Conservation (phyloP, 2,113 vertebrate genomes). For the Callaeas wilsoni region DNA sequence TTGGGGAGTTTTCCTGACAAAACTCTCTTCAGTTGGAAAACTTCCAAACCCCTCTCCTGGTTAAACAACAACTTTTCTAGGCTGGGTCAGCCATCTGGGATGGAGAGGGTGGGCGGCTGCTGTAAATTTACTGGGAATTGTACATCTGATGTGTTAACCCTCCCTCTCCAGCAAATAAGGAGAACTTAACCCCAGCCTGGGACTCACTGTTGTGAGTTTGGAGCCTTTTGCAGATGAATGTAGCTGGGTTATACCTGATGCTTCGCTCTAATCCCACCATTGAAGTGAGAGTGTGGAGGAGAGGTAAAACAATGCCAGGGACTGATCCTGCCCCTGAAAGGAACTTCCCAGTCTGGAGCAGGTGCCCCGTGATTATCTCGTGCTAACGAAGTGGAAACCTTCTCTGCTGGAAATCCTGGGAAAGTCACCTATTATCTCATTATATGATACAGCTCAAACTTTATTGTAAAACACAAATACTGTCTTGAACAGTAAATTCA, state of each 20-base stretch:
- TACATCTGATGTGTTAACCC: conserved; percentile 2
- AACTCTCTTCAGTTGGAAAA: neutral
- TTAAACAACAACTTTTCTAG: conserved; percentile 48
- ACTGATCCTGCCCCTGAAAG: conserved; percentile 22
- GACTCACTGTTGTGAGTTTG: neutral
- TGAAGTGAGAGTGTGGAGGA: neutral
- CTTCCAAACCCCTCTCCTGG: conserved; percentile 24
- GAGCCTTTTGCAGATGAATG: neutral
- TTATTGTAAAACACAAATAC: neutral
- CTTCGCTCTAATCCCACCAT: conserved; percentile 20
- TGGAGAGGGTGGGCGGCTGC: conserved; percentile 29
- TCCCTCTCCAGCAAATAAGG: neutral
- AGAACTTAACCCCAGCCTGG: neutral
- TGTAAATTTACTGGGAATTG: conserved; percentile 2
- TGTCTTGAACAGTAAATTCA: neutral
- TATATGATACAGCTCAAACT: neutral
- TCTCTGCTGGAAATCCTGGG: conserved; percentile 66
- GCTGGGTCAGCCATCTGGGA: conserved; percentile 54
- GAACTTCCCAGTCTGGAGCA: neutral
- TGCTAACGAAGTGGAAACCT: conserved; percentile 50
- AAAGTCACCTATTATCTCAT: conserved; percentile 62
- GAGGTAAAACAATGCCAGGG: conserved; percentile 6
- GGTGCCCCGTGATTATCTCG: conserved; percentile 29
- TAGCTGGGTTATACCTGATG: conserved; percentile 18
- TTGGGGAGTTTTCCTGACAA: conserved; percentile 39